A percentile compares a stretch with the other conserved stretches of the same genome.
These are phyloP conservation scores for Erebia aethiops DNA, from an alignment of 2,888 invertebrate genomes.

Conservation along the genomic window DNA sequence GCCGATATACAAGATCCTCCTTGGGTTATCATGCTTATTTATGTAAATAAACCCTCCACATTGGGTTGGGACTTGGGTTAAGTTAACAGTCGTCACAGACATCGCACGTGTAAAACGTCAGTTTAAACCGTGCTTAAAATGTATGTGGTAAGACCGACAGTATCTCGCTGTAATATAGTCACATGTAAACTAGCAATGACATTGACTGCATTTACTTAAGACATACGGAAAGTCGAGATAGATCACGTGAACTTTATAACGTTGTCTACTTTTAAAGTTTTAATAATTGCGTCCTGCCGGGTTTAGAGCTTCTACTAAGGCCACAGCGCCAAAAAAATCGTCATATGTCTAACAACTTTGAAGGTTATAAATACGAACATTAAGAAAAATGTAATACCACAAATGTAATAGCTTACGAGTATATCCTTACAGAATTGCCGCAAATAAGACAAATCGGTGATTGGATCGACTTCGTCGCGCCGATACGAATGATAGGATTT, in stretches of 20 bases:
- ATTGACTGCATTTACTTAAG: constrained; percentile 12
- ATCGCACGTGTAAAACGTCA: no score
- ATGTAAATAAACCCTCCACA: no score
- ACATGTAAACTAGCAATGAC: constrained; percentile 14
- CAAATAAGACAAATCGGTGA: constrained; percentile 18
- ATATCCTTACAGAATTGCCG: background rate
- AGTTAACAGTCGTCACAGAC: no score
- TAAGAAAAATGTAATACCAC: background rate
- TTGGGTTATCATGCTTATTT: background rate
- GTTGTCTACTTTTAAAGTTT: background rate
- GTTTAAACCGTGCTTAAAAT: no score
- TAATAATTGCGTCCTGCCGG: no score
- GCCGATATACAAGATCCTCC: no score
- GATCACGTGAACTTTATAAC: constrained; percentile 10
- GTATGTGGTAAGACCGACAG: no score
- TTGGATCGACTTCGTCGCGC: constrained; percentile 10
- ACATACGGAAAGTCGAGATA: constrained; percentile 9
- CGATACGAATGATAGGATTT: constrained; percentile 18
- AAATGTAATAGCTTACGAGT: background rate
- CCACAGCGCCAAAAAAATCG: no score
- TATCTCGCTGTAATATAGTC: background rate
- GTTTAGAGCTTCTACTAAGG: no score
- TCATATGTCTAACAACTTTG: no score
- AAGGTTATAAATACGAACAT: no score
- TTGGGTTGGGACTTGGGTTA: no score